These are phyloP conservation scores for Tetanocera ferruginea DNA, from an alignment of 2,888 invertebrate species.

Conservation along the genomic window DNA sequence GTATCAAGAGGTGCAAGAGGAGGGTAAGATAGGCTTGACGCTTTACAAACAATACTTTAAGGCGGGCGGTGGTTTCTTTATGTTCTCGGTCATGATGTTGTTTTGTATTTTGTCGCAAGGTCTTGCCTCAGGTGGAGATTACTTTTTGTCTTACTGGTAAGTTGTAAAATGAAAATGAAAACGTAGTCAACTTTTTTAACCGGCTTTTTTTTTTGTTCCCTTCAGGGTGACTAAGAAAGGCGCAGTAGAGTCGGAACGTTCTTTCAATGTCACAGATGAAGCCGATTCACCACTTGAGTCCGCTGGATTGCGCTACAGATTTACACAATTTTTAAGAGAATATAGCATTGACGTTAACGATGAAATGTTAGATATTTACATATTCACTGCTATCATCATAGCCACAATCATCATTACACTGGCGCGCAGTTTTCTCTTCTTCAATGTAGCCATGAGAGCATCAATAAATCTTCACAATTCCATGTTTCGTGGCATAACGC, in stretches of 20 bases:
- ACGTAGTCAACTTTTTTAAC: not conserved
- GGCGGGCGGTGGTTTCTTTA: constrained; percentile 78
- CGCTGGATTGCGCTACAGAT: constrained; percentile 10
- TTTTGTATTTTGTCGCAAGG: constrained; percentile 79
- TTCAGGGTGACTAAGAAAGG: constrained; percentile 51
- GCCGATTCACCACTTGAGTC: constrained; percentile 1
- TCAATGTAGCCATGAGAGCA: constrained; percentile 78
- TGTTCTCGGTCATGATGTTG: constrained; percentile 74
- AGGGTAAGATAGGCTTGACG: constrained; percentile 74
- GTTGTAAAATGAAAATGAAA: constrained; percentile 24
- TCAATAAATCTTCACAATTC: constrained; percentile 83
- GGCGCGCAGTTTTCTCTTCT: constrained; percentile 71
- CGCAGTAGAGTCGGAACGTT: constrained; percentile 29
- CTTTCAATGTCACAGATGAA: constrained; percentile 7
- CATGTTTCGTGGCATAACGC: constrained; percentile 87
- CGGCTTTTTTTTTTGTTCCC: not conserved
- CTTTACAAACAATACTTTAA: constrained; percentile 79
- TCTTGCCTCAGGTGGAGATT: constrained; percentile 81
- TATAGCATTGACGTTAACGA: constrained; percentile 48
- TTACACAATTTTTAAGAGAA: not conserved
- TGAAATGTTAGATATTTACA: constrained; percentile 68
- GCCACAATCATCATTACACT: constrained; percentile 68
- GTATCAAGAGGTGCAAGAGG: constrained; percentile 74
- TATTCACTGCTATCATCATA: constrained; percentile 71
- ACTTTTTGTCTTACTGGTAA: constrained; percentile 82